Evolutionary conservation across 53 echinoderm and acorn worm genomes (phyloP), one percentile per base, ranked within the genome.

Genomic region (Crossaster papposus): DNA sequence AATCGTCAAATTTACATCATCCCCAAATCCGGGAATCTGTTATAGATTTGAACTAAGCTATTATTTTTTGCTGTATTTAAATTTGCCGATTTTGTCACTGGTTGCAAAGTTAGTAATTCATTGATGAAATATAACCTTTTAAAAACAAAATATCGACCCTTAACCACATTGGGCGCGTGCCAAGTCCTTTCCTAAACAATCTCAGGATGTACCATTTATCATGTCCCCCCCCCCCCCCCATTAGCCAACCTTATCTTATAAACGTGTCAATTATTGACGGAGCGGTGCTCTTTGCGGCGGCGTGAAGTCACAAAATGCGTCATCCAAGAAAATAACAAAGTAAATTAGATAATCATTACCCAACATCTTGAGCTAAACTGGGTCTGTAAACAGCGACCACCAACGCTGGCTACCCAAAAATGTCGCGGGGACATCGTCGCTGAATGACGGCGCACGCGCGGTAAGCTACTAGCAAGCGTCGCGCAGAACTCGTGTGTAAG

Each of bases 371-470:
- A 26, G 68, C 68, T 28, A 24, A 68, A 23, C 24, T 26, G 68
- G 68, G 68, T 12, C 68, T 26, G 24, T 4, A 68, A 18, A 3
- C 28, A 23, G 11, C 68, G 28, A 4, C 28, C 28, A 4, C 28
- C 28, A 28, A 23, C 68, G 68, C 4, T n/a, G 68, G 28, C 28
- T 14, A 68, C 68, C 68, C 26, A 68, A 68, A 6, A 20, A 28
- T 26, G 68, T 26, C 17, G 11, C 1, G 68, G 68, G 22, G 58
- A 68, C 0, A 68, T 26, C n/a, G 68, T 1, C 4, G 68, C 26
- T 68, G 24, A 68, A 68, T 68, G 68, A 20, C 68, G 28, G 28
- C n/a, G 68, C 68, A 68, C 68, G 68, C 68, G 68, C 68, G 68
- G 68, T 68, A 68, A 68, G 28, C 68, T 20, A 12, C 68, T 20